A percentile compares a stretch with the other conserved stretches of the same genome.
phyloP scores from a whole-genome alignment of 2,113 vertebrate species.

The Gulo gulo region DNA sequence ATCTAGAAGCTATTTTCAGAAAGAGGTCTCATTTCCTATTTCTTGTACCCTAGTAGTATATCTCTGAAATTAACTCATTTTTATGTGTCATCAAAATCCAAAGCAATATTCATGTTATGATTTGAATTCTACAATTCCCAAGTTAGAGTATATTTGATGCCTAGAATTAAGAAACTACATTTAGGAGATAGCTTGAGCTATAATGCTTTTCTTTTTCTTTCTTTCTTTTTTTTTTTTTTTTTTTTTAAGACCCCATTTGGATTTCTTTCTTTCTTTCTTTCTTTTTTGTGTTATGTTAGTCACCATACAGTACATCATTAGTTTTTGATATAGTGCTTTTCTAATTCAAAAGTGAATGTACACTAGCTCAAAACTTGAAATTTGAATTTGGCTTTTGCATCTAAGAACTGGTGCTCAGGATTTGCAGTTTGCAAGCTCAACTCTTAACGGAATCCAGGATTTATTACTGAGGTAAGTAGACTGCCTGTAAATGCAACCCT shows the following conservation, averaged over 20 bases:
- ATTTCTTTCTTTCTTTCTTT: too few species aligned
- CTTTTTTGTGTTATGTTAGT: too few species aligned
- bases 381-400: conserved; percentile 9
- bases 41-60: background rate
- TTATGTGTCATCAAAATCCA: conserved; percentile 21
- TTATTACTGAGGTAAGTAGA: background rate
- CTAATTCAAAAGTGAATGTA: background rate
- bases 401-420: background rate
- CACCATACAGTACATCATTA: too few species aligned
- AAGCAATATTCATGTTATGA: background rate
- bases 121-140: background rate
- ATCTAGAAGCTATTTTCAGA: conserved; percentile 61
- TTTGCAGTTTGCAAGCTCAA: background rate
- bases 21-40: conserved; percentile 30
- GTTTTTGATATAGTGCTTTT: background rate
- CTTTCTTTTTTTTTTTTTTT: too few species aligned
- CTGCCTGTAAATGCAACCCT: background rate
- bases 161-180: background rate
- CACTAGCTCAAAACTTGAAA: background rate
- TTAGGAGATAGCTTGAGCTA: background rate
- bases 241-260: too few species aligned
- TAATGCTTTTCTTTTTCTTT: background rate
- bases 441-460: background rate
- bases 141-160: background rate
- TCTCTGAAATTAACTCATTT: conserved; percentile 51